These are phyloP conservation scores for Parasteatoda tepidariorum DNA, from an alignment of 1,140 invertebrate genomes.

Conservation along the genomic window DNA sequence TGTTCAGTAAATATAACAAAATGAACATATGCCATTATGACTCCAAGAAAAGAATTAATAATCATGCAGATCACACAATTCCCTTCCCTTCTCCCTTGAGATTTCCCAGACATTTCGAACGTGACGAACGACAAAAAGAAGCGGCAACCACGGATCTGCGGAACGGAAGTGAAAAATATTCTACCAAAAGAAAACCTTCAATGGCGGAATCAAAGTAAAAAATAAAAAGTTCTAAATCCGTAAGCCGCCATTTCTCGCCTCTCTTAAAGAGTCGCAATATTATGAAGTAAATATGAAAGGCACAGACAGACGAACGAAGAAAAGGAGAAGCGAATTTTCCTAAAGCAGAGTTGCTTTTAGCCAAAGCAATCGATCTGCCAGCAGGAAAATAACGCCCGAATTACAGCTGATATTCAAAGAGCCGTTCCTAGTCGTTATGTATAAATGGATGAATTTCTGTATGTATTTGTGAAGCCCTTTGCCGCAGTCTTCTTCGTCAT, in stretches of 20 bases:
- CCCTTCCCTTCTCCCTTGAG: too few species aligned
- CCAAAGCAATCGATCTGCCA: slow-evolving; percentile 58
- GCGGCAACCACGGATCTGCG: neutral
- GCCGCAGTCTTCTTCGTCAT: neutral
- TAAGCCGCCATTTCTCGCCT: slow-evolving; percentile 24
- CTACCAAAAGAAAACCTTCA: neutral
- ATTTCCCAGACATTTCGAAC: neutral
- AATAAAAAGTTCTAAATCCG: slow-evolving; percentile 6
- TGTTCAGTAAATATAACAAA: too few species aligned
- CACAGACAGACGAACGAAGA: neutral
- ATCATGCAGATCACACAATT: neutral
- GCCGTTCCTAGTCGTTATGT: slow-evolving; percentile 51
- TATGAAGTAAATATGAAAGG: slow-evolving; percentile 42
- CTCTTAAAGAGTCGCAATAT: slow-evolving; percentile 4
- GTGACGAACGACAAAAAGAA: neutral
- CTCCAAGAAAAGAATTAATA: neutral
- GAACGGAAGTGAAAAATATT: neutral
- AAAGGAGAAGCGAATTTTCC: neutral
- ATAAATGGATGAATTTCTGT: slow-evolving; percentile 56
- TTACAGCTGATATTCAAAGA: slow-evolving; percentile 60
- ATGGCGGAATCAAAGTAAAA: slow-evolving; percentile 16
- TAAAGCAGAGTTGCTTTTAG: slow-evolving; percentile 17
- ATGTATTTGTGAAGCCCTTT: neutral
- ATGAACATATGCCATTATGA: too few species aligned
- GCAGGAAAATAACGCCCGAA: slow-evolving; percentile 53